Base-by-base conservation (phyloP, 2,797 vertebrate genomes). In the Syndactyla subalaris region DNA sequence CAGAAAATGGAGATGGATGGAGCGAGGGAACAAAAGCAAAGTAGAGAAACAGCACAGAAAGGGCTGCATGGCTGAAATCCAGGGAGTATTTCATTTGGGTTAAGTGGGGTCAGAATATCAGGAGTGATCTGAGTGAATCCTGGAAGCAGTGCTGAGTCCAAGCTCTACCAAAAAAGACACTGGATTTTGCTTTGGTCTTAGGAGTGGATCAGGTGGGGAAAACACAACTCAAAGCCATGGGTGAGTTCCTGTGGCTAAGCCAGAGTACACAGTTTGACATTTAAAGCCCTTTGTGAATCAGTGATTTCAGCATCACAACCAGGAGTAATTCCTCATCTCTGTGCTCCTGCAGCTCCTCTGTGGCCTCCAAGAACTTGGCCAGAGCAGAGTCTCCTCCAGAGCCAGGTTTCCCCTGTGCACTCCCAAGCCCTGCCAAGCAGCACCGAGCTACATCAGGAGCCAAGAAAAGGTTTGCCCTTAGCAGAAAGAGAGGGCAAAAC, bases 251-350 rank as follows among this genome's bases (percentile, higher is more conserved):
- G 6, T 7, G 12, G 54, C 59, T 58, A 76, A 94, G 68, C 34
- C 65, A 54, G 49, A 0, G 0, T 15, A 19, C 30, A 23, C 2
- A n/a, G n/a, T 9, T 83, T 38, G n/a, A 17, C 3, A 59, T 27
- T 14, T 32, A 4, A 54, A 74, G 49, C 20, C 45, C 34, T 74
- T 86, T 23, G 41, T 6, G 26, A 29, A 36, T 29, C 36, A 17
- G 29, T 46, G 72, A 24, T 45, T 61, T 82, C 2, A 55, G 66
- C 75, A 74, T 2, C 68, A 38, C 79, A 59, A 46, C 43, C 0
- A 38, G 24, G 18, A 38, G 34, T 26, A 58, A 79, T 58, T 58
- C 52, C 65, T 76, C 78, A 39, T 29, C 74, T 38, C 51, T 52
- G 27, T 0, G 7, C 36, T 39, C 45, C 27, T 57, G 43, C 38